Evolutionary conservation across 2,888 invertebrate species (phyloP), one percentile per base, ranked within the genome.

Genomic region (Margaritifera margaritifera): DNA sequence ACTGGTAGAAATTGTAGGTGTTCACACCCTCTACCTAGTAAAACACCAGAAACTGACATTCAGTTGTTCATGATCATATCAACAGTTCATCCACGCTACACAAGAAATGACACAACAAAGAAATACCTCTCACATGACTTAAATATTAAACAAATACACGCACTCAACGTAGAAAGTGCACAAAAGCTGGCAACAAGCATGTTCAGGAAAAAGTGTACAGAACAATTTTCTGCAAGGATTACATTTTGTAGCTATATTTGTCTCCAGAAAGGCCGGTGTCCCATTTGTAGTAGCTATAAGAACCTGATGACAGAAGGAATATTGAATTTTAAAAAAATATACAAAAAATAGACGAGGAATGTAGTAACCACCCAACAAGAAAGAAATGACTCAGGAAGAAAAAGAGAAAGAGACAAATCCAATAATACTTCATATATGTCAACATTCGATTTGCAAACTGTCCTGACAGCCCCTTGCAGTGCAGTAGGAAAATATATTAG

Each of bases 401-500:
- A 62, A 69, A 4, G 69, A 62, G n/a, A 54, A 60, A 54, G 0
- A 64, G 52, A 59, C 8, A 66, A 63, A 50, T 50, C 27, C 15
- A 42, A 68, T 31, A 27, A 62, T 15, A 56, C n/a, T 1, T 69
- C 8, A 60, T 25, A 66, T 55, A 57, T 42, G 22, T 62, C 65
- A 50, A 59, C 72, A 59, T 72, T 72, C 67, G 73, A 70, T 22
- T 24, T 70, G 42, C 56, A 73, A 50, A 67, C 69, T 55, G 70
- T 70, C 1, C 27, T 73, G 50, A n/a, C 65, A n/a, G 66, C 66
- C 24, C 70, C 70, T 6, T 75, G 68, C 54, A 22, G 57, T 31
- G n/a, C 56, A 20, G 69, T 75, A 6, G 60, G 76, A 19, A 65
- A 71, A 25, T 73, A 2, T 71, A 73, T 64, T 76, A 76, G n/a